phyloP scores from a whole-genome alignment of 1,140 invertebrate species.

The Callitettix versicolor region DNA sequence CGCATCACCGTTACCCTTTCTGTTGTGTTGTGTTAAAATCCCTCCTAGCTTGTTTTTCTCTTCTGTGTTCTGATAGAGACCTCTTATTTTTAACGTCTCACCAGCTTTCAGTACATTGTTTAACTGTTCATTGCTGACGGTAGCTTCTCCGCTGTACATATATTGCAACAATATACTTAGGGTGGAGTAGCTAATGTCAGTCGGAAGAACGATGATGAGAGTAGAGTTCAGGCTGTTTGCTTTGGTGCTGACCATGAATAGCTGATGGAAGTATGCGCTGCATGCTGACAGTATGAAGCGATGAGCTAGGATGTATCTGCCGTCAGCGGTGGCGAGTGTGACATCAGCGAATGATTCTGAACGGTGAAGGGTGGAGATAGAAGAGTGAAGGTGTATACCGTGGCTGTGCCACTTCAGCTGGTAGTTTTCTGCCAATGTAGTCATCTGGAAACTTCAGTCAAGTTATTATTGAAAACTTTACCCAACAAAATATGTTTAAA shows the following conservation, averaged over 20 bases:
- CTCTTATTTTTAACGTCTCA: slow-evolving; percentile 57
- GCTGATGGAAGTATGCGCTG: slow-evolving; percentile 46
- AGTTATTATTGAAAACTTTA: too few species aligned
- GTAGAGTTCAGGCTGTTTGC: slow-evolving; percentile 39
- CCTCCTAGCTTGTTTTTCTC: slow-evolving; percentile 33
- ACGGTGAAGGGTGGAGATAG: slow-evolving; percentile 62
- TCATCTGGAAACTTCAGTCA: not conserved
- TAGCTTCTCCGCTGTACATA: slow-evolving; percentile 77
- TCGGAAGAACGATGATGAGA: slow-evolving; percentile 64
- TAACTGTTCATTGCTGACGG: slow-evolving; percentile 70
- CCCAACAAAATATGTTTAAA: too few species aligned
- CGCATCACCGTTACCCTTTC: too few species aligned
- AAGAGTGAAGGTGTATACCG: slow-evolving; percentile 63
- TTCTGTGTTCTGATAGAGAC: slow-evolving; percentile 23
- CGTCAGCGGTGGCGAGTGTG: slow-evolving; percentile 66
- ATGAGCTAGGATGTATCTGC: slow-evolving; percentile 71
- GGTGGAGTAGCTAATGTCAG: slow-evolving; percentile 65
- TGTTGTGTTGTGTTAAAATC: slow-evolving; percentile 29
- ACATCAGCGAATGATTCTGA: slow-evolving; percentile 78
- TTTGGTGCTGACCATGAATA: slow-evolving; percentile 42
- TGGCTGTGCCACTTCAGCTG: slow-evolving; percentile 81
- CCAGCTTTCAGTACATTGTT: slow-evolving; percentile 67
- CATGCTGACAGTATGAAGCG: slow-evolving; percentile 77
- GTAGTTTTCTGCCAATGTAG: slow-evolving; percentile 53
- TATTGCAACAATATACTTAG: slow-evolving; percentile 73